Base-by-base conservation (phyloP, 2,888 invertebrate genomes). In the Augochlorella aurata region DNA sequence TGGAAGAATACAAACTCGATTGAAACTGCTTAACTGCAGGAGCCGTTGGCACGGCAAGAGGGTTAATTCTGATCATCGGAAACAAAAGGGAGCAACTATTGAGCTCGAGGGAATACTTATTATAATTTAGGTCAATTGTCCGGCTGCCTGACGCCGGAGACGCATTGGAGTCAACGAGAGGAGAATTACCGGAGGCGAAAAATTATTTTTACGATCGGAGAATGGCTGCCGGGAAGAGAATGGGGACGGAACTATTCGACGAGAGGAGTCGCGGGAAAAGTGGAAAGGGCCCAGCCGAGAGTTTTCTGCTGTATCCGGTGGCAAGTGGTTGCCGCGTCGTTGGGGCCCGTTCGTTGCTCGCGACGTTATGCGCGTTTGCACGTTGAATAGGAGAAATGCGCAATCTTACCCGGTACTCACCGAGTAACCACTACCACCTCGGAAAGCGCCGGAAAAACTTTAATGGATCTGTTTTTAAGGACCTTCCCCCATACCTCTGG, bases 401-500 rank as follows among this genome's bases (percentile, higher is more conserved):
- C 88, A 87, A 88, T 88, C 84, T 83, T 82, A 82, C 84, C 77
- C 71, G 74, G 68, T 79, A 78, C 87, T 74, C 72, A 49, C 69
- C 65, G 83, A 83, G 87, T 77, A 88, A 85, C 88, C 82, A 87
- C 83, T 81, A 83, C 82, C 85, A 83, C 83, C 83, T 83, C 77
- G 83, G 84, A 85, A 87, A 84, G 86, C 86, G 83, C 77, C 87
- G 87, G 88, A 90, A 90, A 91, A 92, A 91, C 89, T 90, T 90
- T 91, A 92, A 92, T 92, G 91, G 92, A 92, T 91, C 90, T 88
- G 89, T 91, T 91, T 91, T 91, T 86, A 90, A 90, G 89, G 88
- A 85, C 85, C 81, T 76, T 76, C 69, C 76, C 79, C 74, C 50
- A 10, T n/a, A 52, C 5, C 70, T 65, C 58, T 61, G 87, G 79